Evolutionary conservation across 2,888 invertebrate species (phyloP), one percentile per base, ranked within the genome.

Genomic region (Poecilus cupreus): DNA sequence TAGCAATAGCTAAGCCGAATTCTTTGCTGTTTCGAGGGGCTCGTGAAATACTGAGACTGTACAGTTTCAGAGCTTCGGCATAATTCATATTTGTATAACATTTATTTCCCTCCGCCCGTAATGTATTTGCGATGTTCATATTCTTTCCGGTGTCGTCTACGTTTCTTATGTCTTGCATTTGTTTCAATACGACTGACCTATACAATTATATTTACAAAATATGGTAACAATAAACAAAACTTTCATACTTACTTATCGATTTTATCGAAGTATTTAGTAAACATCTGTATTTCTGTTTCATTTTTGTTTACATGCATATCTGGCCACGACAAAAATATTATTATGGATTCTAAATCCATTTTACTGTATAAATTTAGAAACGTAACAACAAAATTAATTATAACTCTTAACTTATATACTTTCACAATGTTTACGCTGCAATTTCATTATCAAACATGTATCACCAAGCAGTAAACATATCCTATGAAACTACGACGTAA

Each of bases 1-100:
- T 95, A 0, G 93, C 92, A 85, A 93, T 90, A 1, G 93, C 93
- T 54, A 93, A 88, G 22, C 91, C 88, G 82, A 93, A 90, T 84
- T 91, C 91, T 79, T 92, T 90, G 8, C 93, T 91, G 51, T 88
- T 86, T 0, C 87, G 81, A 39, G 92, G 91, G 10, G 94, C 93
- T 87, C 90, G 90, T 24, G 92, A 90, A 84, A 94, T 89, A 79
- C 93, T 91, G 85, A 91, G 88, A 82, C 92, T 92, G 85, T 93
- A 93, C 83, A 91, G 91, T 1, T 68, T 13, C 32, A 79, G 43
- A 18, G 79, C 79, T 26, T 46, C n/a, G 4, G 6, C 16, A 20
- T 18, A 79, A 3, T 68, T 13, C 24, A 37, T 20, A 49, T 16
- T 5, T 16, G 49, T 64, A 26, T 26, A 68, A 26, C 1, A 43